Evolutionary conservation across 2,797 vertebrate species (phyloP).

Genomic region (Pangasius djambal): DNA sequence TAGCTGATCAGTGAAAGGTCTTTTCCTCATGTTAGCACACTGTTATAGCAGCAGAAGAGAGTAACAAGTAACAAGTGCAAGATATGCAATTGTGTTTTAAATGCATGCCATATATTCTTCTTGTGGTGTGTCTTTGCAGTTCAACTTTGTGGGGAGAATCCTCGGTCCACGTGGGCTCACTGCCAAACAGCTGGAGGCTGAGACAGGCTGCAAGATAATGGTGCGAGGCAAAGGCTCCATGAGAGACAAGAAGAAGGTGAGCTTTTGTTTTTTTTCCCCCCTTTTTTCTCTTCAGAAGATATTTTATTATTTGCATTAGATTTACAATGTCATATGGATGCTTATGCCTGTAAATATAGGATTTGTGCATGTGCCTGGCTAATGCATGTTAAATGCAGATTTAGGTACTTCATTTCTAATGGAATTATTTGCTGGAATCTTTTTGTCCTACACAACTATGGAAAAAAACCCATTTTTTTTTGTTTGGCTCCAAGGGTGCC

Average conservation of each 20-base stretch:
- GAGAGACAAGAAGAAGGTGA: conserved; percentile 99
- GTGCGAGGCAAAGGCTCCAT: conserved; percentile 99
- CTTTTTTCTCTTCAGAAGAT: background rate
- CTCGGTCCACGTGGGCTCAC: conserved; percentile 97
- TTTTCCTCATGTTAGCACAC: background rate
- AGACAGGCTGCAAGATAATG: conserved; percentile 99
- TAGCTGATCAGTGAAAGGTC: background rate
- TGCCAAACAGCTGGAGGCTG: conserved; percentile 97
- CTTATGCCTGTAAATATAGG: background rate
- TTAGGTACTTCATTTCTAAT: conserved; percentile 41
- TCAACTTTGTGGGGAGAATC: conserved; percentile 99
- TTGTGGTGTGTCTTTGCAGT: conserved; percentile 69
- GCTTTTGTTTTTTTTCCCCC: background rate
- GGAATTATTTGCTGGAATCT: conserved; percentile 32
- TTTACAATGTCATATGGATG: conserved; percentile 42
- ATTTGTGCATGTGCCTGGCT: conserved; percentile 28
- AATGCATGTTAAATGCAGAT: conserved; percentile 45
- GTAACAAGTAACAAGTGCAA: conserved; percentile 19
- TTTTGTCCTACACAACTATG: conserved; percentile 38
- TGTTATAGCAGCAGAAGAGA: conserved; percentile 3
- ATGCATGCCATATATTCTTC: conserved; percentile 20
- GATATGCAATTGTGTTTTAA: conserved; percentile 36
- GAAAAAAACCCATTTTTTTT: conserved; percentile 35
- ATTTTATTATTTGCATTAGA: conserved; percentile 42
- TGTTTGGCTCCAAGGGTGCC: conserved; percentile 52